phyloP scores from a whole-genome alignment of 2,888 invertebrate genomes.

The Drosophila suboccidentalis region DNA sequence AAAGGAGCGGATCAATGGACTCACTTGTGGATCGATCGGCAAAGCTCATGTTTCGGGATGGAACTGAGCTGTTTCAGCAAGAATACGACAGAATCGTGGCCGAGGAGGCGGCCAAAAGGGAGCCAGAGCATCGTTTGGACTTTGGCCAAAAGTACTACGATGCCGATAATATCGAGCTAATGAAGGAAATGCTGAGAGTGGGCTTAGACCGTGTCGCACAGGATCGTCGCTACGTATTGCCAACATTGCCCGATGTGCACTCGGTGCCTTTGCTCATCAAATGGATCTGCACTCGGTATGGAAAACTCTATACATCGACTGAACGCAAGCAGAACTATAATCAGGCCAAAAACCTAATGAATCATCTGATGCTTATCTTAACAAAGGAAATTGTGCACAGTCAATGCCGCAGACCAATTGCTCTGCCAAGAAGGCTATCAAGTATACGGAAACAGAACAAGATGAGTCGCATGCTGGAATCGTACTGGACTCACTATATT shows the following conservation, averaged over 20 bases:
- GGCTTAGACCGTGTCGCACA: conserved; percentile 68
- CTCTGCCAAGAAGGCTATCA: rapidly evolving
- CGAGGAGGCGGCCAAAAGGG: rapidly evolving
- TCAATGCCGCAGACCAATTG: not conserved
- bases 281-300: conserved; percentile 80
- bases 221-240: conserved; percentile 80
- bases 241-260: conserved; percentile 78
- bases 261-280: conserved; percentile 74
- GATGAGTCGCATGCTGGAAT: conserved; percentile 18
- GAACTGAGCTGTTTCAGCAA: conserved; percentile 38
- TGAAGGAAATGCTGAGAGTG: conserved; percentile 70
- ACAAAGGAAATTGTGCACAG: conserved; percentile 15
- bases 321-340: conserved; percentile 49
- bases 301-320: conserved; percentile 64
- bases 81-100: conserved; percentile 9
- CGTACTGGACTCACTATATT: conserved; percentile 45
- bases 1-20: conserved; percentile 20
- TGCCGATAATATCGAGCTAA: conserved; percentile 64
- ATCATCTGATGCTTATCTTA: conserved; percentile 39
- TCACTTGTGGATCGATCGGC: conserved; percentile 47
- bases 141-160: conserved; percentile 58
- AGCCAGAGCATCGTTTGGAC: conserved; percentile 16
- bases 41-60: conserved; percentile 40
- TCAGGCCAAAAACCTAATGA: conserved; percentile 52
- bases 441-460: conserved; percentile 5